These are phyloP conservation scores for Cyphomyrus discorhynchus DNA, from an alignment of 2,113 vertebrate species.

Conservation along the genomic window DNA sequence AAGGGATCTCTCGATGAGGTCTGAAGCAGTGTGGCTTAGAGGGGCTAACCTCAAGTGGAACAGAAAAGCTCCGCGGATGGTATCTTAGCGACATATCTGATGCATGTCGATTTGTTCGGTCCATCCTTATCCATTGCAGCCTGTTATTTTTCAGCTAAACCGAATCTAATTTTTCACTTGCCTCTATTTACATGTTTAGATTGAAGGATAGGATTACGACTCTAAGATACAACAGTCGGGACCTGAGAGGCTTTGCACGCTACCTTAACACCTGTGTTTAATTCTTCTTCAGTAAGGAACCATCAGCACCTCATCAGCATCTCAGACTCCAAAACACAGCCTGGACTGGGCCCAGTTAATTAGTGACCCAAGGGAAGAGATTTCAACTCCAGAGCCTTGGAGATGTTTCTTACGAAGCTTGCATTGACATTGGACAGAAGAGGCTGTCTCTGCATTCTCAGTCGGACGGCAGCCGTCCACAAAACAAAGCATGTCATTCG, in stretches of 20 bases:
- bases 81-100: not conserved
- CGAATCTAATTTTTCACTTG: not conserved
- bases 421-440: constrained; percentile 39
- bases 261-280: constrained; percentile 43
- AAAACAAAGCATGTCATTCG: not conserved
- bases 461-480: not conserved
- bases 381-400: constrained; percentile 60
- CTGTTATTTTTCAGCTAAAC: not conserved
- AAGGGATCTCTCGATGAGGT: not conserved
- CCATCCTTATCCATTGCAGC: not conserved
- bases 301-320: constrained; percentile 49
- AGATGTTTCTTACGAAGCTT: constrained; percentile 53
- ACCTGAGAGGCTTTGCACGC: not conserved
- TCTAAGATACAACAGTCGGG: not conserved
- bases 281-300: constrained; percentile 28
- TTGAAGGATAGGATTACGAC: not conserved
- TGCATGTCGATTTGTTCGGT: not conserved
- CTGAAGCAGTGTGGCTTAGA: not conserved
- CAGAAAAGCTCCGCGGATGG: not conserved
- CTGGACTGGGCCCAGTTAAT: constrained; percentile 57
- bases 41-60: not conserved
- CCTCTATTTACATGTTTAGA: not conserved
- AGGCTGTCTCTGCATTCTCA: not conserved
- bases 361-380: constrained; percentile 63
- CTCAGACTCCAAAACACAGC: constrained; percentile 35